A percentile compares a stretch with the other conserved stretches of the same genome.
Evolutionary conservation across 2,888 invertebrate species (phyloP).

Genomic region (Heterodera filipjevi): DNA sequence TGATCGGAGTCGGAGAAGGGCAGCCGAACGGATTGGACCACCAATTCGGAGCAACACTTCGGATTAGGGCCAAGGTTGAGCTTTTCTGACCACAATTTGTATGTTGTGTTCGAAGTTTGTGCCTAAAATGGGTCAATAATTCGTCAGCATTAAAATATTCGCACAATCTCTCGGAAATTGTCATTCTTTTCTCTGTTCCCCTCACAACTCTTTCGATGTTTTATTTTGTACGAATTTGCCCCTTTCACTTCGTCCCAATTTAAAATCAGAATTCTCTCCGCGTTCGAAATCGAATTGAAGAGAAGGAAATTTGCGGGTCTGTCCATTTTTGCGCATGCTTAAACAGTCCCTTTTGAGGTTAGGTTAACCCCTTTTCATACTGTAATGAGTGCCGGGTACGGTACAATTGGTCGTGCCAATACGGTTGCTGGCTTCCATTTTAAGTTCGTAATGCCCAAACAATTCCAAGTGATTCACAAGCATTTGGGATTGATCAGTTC

Average conservation of each 20-base stretch:
- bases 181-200: not conserved
- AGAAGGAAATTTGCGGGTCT: slow-evolving; percentile 35
- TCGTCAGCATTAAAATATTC: not conserved
- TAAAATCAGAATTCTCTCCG: slow-evolving; percentile 1
- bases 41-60: slow-evolving; percentile 22
- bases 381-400: slow-evolving; percentile 10
- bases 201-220: slow-evolving; percentile 27
- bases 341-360: not conserved
- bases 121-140: not conserved
- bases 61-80: not conserved
- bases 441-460: slow-evolving; percentile 49
- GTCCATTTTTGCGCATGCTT: slow-evolving; percentile 31
- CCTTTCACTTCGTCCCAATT: slow-evolving; percentile 37
- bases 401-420: slow-evolving; percentile 44
- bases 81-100: not conserved
- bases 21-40: slow-evolving; percentile 27
- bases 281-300: slow-evolving; percentile 18
- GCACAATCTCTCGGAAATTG: slow-evolving; percentile 8
- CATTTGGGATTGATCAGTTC: not conserved
- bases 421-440: slow-evolving; percentile 49
- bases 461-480: slow-evolving; percentile 35
- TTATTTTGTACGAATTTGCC: slow-evolving; percentile 40
- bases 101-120: not conserved
- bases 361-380: not conserved
- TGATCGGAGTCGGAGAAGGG: slow-evolving; percentile 24